A percentile compares a stretch with the other conserved stretches of the same genome.
Conservation (phyloP, 2,888 invertebrate genomes). For the Drosophila picticornis region DNA sequence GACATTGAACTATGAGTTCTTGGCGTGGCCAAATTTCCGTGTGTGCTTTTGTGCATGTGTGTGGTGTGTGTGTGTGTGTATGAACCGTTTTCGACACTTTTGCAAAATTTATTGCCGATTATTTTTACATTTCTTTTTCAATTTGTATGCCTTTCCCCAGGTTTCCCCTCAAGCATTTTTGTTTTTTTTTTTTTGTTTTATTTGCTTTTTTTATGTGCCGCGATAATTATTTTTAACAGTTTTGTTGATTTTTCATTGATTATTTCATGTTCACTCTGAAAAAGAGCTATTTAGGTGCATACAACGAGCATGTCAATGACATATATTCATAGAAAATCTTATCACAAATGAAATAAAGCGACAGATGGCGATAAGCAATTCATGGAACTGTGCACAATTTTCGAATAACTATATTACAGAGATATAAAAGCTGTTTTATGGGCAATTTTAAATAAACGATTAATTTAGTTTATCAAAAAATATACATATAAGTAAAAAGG, state of each 20-base stretch:
- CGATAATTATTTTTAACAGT: constrained; percentile 75
- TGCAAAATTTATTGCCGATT: constrained; percentile 79
- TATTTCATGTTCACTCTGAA: constrained; percentile 32
- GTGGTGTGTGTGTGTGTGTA: constrained; percentile 41
- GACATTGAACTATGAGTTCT: constrained; percentile 81
- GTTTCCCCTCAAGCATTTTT: neutral
- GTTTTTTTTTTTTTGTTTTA: constrained; percentile 20
- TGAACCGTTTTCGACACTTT: constrained; percentile 79
- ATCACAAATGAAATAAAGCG: neutral
- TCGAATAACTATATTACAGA: neutral
- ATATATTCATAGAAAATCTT: neutral
- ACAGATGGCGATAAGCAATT: no score
- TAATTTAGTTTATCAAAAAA: neutral
- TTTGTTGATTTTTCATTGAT: constrained; percentile 77
- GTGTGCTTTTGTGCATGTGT: constrained; percentile 31
- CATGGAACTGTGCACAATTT: neutral
- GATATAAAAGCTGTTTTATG: neutral
- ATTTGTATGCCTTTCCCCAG: constrained; percentile 39
- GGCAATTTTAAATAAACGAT: neutral
- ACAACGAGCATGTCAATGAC: constrained; percentile 16
- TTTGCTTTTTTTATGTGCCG: constrained; percentile 33
- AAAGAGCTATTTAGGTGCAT: neutral
- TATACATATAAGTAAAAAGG: neutral
- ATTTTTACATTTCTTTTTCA: constrained; percentile 79
- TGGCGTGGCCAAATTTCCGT: constrained; percentile 73